phyloP scores from a whole-genome alignment of 2,113 vertebrate genomes.

The Petaurus breviceps region DNA sequence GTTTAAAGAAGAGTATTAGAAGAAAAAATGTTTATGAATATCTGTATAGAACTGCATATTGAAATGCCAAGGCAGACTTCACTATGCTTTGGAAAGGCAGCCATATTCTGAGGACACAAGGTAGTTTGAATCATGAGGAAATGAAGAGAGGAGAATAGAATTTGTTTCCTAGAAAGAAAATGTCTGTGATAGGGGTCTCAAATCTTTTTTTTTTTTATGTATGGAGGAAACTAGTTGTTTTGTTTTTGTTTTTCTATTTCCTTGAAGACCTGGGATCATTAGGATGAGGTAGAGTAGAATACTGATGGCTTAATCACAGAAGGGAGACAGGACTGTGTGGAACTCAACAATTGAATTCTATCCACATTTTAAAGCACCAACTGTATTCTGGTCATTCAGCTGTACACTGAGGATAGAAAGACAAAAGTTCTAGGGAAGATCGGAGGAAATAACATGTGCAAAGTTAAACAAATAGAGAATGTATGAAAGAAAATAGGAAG shows the following conservation, averaged over 20 bases:
- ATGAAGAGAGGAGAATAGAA: not conserved
- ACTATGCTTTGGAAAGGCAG: not conserved
- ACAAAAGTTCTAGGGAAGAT: not conserved
- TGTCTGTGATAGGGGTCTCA: not conserved
- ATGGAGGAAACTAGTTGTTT: not conserved
- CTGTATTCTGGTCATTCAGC: not conserved
- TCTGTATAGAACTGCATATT: rapidly evolving
- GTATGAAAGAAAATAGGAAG: not conserved
- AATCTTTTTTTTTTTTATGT: not conserved
- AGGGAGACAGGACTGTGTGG: not conserved
- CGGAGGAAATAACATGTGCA: not conserved
- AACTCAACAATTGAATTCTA: not conserved
- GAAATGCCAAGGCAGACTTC: not conserved
- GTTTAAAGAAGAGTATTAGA: not conserved
- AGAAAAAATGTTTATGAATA: not conserved
- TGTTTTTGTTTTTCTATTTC: not conserved
- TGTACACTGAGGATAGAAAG: not conserved
- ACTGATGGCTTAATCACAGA: too few species aligned
- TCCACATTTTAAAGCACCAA: not conserved
- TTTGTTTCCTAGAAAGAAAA: not conserved
- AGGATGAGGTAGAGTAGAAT: too few species aligned
- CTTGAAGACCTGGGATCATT: rapidly evolving
- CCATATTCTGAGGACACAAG: not conserved
- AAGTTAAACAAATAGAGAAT: not conserved
- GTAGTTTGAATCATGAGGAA: rapidly evolving